phyloP scores from a whole-genome alignment of 2,888 invertebrate genomes.

The Chymomyza amoena region DNA sequence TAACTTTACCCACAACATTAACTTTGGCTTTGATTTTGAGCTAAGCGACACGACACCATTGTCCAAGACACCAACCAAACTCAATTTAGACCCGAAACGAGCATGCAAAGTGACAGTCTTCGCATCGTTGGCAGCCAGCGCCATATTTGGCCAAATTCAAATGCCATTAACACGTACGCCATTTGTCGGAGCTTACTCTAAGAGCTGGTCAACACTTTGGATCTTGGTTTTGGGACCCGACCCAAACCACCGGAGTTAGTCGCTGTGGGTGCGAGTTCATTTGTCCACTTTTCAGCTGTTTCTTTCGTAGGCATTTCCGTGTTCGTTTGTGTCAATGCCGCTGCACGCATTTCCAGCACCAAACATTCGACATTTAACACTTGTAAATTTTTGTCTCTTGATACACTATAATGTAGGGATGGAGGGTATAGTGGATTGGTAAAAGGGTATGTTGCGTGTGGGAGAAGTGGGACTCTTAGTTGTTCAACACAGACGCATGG shows the following conservation, averaged over 20 bases:
- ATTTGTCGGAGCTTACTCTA: conserved; percentile 50
- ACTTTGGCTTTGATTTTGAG: conserved; percentile 34
- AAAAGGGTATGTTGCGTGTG: too few relatives aligned
- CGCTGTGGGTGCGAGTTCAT: conserved; percentile 39
- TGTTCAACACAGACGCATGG: too few relatives aligned
- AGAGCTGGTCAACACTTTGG: neutral
- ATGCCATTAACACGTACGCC: conserved; percentile 78
- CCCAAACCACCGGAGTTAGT: neutral
- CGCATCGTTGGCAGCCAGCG: conserved; percentile 46
- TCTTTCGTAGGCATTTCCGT: conserved; percentile 54
- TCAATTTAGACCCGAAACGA: conserved; percentile 11
- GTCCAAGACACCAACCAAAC: conserved; percentile 34
- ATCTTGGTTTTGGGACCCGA: neutral
- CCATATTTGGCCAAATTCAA: conserved; percentile 78
- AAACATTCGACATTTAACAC: conserved; percentile 66
- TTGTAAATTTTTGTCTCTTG: conserved; percentile 59
- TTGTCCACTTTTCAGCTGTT: conserved; percentile 37
- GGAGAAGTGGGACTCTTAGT: too few relatives aligned
- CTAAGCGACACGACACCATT: conserved; percentile 34
- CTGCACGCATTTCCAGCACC: conserved; percentile 67
- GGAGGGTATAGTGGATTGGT: too few relatives aligned
- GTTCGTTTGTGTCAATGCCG: conserved; percentile 64
- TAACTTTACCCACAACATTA: conserved; percentile 26
- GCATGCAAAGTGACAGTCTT: conserved; percentile 71
- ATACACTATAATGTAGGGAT: too few relatives aligned